Evolutionary conservation across 2,797 vertebrate genomes (phyloP).

Genomic region (Phataginus tricuspis): DNA sequence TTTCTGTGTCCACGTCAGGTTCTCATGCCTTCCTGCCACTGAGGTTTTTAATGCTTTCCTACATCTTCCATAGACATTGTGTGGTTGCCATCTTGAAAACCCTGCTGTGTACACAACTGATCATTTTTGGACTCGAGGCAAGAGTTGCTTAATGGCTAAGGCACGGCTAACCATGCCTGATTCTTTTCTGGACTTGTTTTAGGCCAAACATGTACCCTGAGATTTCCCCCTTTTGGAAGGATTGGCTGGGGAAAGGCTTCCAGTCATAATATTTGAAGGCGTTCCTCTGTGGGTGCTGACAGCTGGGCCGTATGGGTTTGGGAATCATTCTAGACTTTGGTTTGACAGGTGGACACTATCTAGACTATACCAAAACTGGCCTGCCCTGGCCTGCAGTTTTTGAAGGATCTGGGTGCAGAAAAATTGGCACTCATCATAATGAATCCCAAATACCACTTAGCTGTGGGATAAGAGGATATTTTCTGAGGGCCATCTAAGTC

Average conservation of each 20-base stretch:
- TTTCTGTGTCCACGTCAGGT: no score
- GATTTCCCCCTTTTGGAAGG: neutral
- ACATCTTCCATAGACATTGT: neutral
- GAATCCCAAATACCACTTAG: no score
- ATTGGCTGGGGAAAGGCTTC: neutral
- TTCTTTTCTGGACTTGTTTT: neutral
- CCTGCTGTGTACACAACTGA: rapidly evolving
- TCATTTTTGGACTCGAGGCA: neutral
- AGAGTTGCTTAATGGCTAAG: neutral
- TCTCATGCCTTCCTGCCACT: neutral
- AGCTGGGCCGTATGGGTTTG: neutral
- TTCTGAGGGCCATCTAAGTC: neutral
- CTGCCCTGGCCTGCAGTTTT: no score
- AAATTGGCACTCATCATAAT: neutral
- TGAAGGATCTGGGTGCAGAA: neutral
- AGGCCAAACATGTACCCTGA: neutral
- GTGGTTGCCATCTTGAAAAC: rapidly evolving
- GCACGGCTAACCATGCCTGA: neutral
- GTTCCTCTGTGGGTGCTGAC: no score
- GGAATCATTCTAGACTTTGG: neutral
- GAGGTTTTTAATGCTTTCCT: neutral
- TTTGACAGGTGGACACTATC: neutral
- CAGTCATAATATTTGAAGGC: neutral
- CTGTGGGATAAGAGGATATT: neutral
- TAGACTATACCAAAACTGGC: no score